Evolutionary conservation across 2,888 invertebrate species (phyloP).

Genomic region (Cheiracanthium punctorium): DNA sequence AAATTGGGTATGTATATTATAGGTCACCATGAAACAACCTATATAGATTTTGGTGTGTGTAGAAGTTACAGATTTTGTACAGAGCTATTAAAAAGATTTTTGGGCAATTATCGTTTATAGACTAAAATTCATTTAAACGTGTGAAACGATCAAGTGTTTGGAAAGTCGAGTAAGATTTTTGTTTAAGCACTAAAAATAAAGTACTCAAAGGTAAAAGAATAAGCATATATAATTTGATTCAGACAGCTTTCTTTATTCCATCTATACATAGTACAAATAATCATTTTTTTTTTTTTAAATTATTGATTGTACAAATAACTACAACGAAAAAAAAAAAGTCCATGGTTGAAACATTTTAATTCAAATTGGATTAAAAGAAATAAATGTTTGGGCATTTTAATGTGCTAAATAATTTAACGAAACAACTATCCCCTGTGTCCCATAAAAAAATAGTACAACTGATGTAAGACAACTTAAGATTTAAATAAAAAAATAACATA

Average conservation of each 20-base stretch:
- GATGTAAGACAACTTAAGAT: not conserved
- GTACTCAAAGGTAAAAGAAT: too few species aligned
- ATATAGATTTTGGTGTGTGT: too few species aligned
- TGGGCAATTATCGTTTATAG: too few species aligned
- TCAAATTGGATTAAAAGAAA: slow-evolving; percentile 49
- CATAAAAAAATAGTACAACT: slow-evolving; percentile 38
- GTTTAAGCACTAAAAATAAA: too few species aligned
- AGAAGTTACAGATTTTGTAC: too few species aligned
- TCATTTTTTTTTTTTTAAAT: slow-evolving; percentile 64
- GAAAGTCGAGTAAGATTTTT: too few species aligned
- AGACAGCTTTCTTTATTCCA: slow-evolving; percentile 71
- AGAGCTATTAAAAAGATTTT: too few species aligned
- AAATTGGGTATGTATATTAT: too few species aligned
- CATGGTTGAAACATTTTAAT: slow-evolving; percentile 55
- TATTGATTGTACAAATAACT: slow-evolving; percentile 70
- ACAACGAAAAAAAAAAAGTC: slow-evolving; percentile 64
- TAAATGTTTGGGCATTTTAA: slow-evolving; percentile 47
- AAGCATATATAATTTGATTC: slow-evolving; percentile 28
- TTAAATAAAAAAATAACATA: slow-evolving; percentile 23
- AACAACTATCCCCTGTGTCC: slow-evolving; percentile 58
- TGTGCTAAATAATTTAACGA: slow-evolving; percentile 47
- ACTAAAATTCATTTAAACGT: too few species aligned
- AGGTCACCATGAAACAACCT: too few species aligned
- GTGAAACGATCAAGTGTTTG: too few species aligned
- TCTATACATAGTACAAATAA: slow-evolving; percentile 71